Base-by-base conservation (phyloP, 2,113 vertebrate species). In the Campylorhamphus procurvoides region DNA sequence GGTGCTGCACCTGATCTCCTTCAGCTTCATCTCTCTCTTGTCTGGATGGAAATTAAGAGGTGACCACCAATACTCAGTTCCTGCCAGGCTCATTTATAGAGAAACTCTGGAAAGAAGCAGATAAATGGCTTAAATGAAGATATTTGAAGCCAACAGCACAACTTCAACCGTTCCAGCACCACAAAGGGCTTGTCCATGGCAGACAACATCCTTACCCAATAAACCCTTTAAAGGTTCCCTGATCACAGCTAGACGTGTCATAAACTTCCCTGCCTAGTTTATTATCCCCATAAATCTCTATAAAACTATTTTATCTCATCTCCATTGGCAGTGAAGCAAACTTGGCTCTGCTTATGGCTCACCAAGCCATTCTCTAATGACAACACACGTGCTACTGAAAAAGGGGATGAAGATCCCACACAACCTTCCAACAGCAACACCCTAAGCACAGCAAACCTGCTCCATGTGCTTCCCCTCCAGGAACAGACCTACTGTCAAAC, bases 261-360 rank as follows among this genome's bases (percentile, higher is more conserved):
- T 87, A 72, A 87, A 58, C 87, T 71, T 89, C 87, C 53, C 77
- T 14, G 28, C 55, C 75, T 27, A 44, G n/a, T 87, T 91, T 91
- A 95, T 84, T 87, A 87, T 62, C 56, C 79, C 56, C 77, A 81
- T 88, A 91, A 86, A 72, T 89, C 91, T 81, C 80, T 60, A n/a
- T 42, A 75, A 92, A 92, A 84, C 47, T 72, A 66, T 74, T 93
- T 94, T 84, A 81, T 94, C 93, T 92, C 84, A 47, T 84, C 84
- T 68, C 52, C 44, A 53, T 56, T 77, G 62, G 83, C 86, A 77
- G 75, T 3, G 31, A 75, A 92, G 42, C 73, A 62, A 72, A 47
- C 47, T 75, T 40, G 56, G 22, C 73, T 89, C 73, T 55, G 24
- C 50, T 91, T 71, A 67, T 17, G 19, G 76, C 80, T 94, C 52